Conservation (phyloP, 35 echinoderm and acorn worm genomes). For the Strongylocentrotus purpuratus region DNA sequence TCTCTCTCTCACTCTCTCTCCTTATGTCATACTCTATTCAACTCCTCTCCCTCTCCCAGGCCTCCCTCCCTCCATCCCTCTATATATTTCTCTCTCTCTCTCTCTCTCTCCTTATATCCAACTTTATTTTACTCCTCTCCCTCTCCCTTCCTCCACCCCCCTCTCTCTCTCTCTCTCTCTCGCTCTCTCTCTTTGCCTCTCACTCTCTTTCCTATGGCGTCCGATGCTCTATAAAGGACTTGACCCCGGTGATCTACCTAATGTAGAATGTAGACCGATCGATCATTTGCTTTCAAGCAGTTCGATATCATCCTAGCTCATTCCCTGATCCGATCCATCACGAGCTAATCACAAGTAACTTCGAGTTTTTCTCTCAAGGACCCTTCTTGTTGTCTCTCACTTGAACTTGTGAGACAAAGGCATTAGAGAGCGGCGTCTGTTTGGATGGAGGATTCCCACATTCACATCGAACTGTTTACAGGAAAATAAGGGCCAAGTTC, state of each 20-base stretch:
- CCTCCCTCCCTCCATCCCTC: too few species aligned
- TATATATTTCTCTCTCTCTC: neutral
- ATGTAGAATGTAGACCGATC: neutral
- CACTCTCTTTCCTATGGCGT: neutral
- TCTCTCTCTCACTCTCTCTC: too few species aligned
- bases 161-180: neutral
- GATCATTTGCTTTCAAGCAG: slow-evolving; percentile 16
- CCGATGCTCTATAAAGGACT: neutral
- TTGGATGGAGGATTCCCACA: too few species aligned
- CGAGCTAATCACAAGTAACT: neutral
- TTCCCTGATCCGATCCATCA: neutral
- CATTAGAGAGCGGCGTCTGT: too few species aligned
- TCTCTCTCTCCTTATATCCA: neutral
- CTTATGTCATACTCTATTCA: too few species aligned
- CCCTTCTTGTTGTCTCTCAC: neutral
- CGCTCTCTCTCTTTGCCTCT: neutral
- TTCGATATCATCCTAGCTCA: slow-evolving; percentile 1
- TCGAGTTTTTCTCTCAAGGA: neutral
- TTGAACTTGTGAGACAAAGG: too few species aligned
- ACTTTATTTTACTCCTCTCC: neutral
- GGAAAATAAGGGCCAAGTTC: too few species aligned
- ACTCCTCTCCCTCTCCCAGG: too few species aligned
- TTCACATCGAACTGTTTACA: too few species aligned
- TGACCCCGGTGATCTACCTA: neutral
- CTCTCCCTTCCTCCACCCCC: too few species aligned